A percentile compares a stretch with the other conserved stretches of the same genome.
Evolutionary conservation across 2,888 invertebrate genomes (phyloP).

Genomic region (Fissipunctia ypsillon): DNA sequence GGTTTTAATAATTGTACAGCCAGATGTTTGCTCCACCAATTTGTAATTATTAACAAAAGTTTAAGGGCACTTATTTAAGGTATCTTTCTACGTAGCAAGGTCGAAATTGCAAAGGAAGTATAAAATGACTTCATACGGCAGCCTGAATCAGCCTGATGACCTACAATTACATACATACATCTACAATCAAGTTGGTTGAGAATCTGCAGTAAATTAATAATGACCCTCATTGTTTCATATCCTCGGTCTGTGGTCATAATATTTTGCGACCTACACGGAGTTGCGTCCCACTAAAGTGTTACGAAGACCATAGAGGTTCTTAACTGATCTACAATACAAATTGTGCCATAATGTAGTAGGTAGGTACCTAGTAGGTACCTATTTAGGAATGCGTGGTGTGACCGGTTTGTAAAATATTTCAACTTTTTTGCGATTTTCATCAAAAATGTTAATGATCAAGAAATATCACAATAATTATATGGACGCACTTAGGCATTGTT

Average conservation of each 20-base stretch:
- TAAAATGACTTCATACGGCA: slow-evolving; percentile 15
- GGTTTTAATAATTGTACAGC: slow-evolving; percentile 1
- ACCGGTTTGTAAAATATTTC: not conserved
- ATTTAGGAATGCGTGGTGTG: too few relatives aligned
- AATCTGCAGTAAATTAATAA: slow-evolving; percentile 17
- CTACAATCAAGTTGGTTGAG: slow-evolving; percentile 9
- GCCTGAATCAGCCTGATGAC: slow-evolving; percentile 10
- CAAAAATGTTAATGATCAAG: slow-evolving; percentile 5
- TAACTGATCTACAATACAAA: slow-evolving; percentile 7
- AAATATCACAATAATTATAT: not conserved
- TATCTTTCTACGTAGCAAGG: slow-evolving; percentile 2
- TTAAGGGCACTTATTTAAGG: slow-evolving; percentile 49
- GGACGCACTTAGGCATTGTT: slow-evolving; percentile 4
- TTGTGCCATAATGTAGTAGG: not conserved
- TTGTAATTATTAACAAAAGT: slow-evolving; percentile 32
- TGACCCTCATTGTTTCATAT: slow-evolving; percentile 40
- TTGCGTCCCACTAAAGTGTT: slow-evolving; percentile 17
- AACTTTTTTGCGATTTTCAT: not conserved
- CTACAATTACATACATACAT: slow-evolving; percentile 12
- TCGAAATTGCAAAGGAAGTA: slow-evolving; percentile 7
- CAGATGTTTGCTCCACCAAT: not conserved
- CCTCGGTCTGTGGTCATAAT: slow-evolving; percentile 32
- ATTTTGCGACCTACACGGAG: slow-evolving; percentile 38
- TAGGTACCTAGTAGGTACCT: not conserved
- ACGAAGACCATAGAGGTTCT: not conserved